phyloP scores from a whole-genome alignment of 2,797 vertebrate species.

The Chelon auratus region DNA sequence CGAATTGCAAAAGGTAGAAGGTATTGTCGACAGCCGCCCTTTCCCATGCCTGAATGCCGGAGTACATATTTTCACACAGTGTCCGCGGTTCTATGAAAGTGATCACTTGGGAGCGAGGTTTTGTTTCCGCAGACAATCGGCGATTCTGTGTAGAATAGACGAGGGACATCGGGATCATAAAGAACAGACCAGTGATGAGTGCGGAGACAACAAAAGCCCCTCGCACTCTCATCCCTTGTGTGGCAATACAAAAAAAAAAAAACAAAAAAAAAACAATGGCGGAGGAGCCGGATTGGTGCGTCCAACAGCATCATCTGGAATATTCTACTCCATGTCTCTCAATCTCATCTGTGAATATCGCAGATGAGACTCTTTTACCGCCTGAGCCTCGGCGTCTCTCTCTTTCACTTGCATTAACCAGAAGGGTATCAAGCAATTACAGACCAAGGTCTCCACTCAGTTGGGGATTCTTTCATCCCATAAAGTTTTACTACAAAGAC shows the following conservation, averaged over 20 bases:
- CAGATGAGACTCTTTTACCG: constrained; percentile 45
- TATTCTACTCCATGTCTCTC: constrained; percentile 53
- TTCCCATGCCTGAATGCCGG: constrained; percentile 61
- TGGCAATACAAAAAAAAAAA: constrained; percentile 9
- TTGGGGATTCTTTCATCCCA: constrained; percentile 73
- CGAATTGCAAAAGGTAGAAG: constrained; percentile 63
- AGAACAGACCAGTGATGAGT: constrained; percentile 59
- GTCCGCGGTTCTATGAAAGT: constrained; percentile 69
- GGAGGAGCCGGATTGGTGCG: constrained; percentile 41
- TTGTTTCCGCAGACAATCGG: constrained; percentile 77
- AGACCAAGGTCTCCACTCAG: constrained; percentile 68
- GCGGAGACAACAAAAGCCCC: constrained; percentile 67
- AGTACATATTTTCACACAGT: constrained; percentile 73
- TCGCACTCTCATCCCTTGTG: constrained; percentile 65
- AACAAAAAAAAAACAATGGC: constrained; percentile 45
- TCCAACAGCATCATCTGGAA: constrained; percentile 53
- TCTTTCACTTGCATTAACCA: constrained; percentile 54
- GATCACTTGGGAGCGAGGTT: constrained; percentile 73
- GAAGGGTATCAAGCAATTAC: constrained; percentile 77
- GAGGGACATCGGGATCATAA: constrained; percentile 70
- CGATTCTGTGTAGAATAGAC: constrained; percentile 59
- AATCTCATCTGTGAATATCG: constrained; percentile 49
- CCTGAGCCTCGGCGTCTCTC: constrained; percentile 26
- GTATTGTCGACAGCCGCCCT: constrained; percentile 74
- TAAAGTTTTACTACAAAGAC: constrained; percentile 78